A percentile compares a stretch with the other conserved stretches of the same genome.
Evolutionary conservation across 2,888 invertebrate species (phyloP).

Genomic region (Eumacrocentrus americanus): DNA sequence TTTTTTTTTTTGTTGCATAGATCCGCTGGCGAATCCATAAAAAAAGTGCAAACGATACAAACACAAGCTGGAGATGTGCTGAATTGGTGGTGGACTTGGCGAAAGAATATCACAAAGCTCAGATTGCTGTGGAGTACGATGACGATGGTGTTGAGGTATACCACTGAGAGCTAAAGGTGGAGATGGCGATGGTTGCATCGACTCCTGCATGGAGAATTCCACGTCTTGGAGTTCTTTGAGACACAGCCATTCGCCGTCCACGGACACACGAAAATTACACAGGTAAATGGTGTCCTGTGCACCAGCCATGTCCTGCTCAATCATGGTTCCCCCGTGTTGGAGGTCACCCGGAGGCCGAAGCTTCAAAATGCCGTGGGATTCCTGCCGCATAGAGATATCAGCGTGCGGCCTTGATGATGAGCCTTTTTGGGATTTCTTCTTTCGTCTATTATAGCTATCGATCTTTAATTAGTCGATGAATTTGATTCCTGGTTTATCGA

Average conservation of each 20-base stretch:
- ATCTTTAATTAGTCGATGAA: neutral
- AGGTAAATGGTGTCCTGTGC: conserved; percentile 96
- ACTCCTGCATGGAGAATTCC: conserved; percentile 76
- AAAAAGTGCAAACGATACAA: conserved; percentile 52
- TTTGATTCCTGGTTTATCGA: too few relatives aligned
- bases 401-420: conserved; percentile 14
- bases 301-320: conserved; percentile 76
- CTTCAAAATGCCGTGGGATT: conserved; percentile 52
- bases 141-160: conserved; percentile 45
- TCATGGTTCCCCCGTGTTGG: conserved; percentile 56
- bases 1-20: too few relatives aligned
- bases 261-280: conserved; percentile 96
- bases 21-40: neutral
- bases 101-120: conserved; percentile 58
- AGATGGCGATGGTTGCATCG: conserved; percentile 69
- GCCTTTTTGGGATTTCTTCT: neutral
- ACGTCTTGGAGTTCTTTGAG: conserved; percentile 92
- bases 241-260: conserved; percentile 97
- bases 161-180: conserved; percentile 68
- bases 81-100: conserved; percentile 56
- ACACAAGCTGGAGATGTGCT: conserved; percentile 60
- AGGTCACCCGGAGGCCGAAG: conserved; percentile 53
- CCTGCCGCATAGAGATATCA: conserved; percentile 52
- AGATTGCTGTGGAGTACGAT: conserved; percentile 39
- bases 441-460: neutral